A percentile compares a stretch with the other conserved stretches of the same genome.
phyloP scores from a whole-genome alignment of 2,888 invertebrate species.

The Chaitophorus viminalis region DNA sequence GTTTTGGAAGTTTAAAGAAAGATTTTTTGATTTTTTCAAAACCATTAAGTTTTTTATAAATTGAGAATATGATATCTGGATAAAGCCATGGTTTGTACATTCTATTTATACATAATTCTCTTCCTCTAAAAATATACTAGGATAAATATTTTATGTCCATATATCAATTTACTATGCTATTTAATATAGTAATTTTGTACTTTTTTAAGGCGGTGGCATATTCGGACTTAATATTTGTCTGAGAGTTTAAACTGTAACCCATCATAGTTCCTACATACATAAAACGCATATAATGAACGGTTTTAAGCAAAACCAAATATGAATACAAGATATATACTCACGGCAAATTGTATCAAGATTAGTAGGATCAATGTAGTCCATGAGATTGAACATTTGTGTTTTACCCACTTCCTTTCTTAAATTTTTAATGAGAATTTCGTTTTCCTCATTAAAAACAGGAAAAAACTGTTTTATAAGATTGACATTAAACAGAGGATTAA shows the following conservation, averaged over 20 bases:
- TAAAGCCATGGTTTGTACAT: constrained; percentile 65
- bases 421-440: constrained; percentile 66
- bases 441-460: constrained; percentile 67
- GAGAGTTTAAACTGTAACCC: constrained; percentile 63
- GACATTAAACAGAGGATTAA: constrained; percentile 70
- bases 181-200: constrained; percentile 35
- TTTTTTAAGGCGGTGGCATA: constrained; percentile 64
- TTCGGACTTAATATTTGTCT: constrained; percentile 63
- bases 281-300: neutral
- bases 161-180: no score
- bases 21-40: constrained; percentile 63
- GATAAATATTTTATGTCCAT: no score
- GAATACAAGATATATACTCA: constrained; percentile 51
- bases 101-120: constrained; percentile 64
- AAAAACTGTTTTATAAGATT: constrained; percentile 68
- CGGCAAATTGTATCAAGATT: constrained; percentile 65
- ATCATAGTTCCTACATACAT: constrained; percentile 64
- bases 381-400: constrained; percentile 63
- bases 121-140: constrained; percentile 63
- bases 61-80: constrained; percentile 63
- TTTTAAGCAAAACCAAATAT: neutral
- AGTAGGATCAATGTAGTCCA: constrained; percentile 63
- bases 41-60: constrained; percentile 63
- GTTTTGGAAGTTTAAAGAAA: constrained; percentile 63
- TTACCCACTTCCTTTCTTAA: constrained; percentile 66